phyloP scores from a whole-genome alignment of 2,888 invertebrate genomes.

The Eucera pruinosa region DNA sequence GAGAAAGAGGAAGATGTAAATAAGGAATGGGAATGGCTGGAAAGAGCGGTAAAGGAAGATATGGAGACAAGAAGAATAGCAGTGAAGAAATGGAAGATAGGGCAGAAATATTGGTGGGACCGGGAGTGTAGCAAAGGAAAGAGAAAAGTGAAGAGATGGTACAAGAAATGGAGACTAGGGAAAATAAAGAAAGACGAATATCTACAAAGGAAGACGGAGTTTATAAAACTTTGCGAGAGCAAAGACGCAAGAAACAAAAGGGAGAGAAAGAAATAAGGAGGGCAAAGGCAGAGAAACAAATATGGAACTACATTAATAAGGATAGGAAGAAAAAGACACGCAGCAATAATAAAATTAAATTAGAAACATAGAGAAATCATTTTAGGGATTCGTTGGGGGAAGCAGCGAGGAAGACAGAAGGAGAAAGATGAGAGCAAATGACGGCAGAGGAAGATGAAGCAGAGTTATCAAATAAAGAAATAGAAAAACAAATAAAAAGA shows the following conservation, averaged over 20 bases:
- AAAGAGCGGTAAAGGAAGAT: neutral
- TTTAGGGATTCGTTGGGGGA: no score
- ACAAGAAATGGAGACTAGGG: neutral
- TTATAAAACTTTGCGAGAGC: neutral
- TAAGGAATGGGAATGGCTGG: neutral
- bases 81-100: neutral
- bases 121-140: neutral
- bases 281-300: no score
- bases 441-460: no score
- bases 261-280: no score
- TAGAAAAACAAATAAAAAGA: no score
- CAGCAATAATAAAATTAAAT: neutral
- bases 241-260: no score
- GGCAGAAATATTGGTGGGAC: conserved; percentile 5
- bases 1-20: no score
- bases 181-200: neutral
- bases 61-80: neutral
- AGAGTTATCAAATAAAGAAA: no score
- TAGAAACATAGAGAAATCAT: neutral
- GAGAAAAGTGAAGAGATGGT: neutral
- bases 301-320: no score
- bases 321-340: neutral
- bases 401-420: no score
- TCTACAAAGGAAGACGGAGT: neutral
- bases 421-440: no score